Evolutionary conservation across 1,140 invertebrate species (phyloP), one percentile per base, ranked within the genome.

Genomic region (Leptinotarsa lineolata): DNA sequence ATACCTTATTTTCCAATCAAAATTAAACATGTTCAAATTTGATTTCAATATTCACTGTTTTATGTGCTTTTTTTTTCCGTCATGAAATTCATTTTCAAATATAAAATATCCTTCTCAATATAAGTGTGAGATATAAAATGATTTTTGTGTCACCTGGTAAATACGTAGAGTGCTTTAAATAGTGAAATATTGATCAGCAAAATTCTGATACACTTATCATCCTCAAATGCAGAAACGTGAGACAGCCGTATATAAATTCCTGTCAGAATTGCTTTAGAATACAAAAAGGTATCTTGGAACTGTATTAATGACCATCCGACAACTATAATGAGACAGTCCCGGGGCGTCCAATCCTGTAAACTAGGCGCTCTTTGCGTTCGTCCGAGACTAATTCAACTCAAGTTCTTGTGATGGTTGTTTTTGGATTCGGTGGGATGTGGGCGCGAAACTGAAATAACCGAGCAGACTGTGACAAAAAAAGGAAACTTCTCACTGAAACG

Each of bases 281-380:
- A 54, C 48, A 54, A 54, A 54, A 54, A 54, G 16, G 48, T 18
- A 6, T 39, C 30, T 39, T 8, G 30, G 30, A 39, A 54, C 15
- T 54, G 48, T 15, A 54, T 54, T 54, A 54, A 54, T 54, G 48
- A 54, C 48, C 48, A 18, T 16, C 48, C 48, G 48, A 54, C 48
- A 54, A 54, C 15, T 18, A 18, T 54, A 54, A 54, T 54, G 48
- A 54, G 48, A 54, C 48, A 54, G n/a, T 54, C 48, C 16, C 5
- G 48, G 48, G 48, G 48, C 48, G 48, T 54, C 48, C 48, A 18
- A 54, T 54, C 48, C 48, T 54, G 48, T 54, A 18, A 54, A 54
- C 48, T 54, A 13, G 48, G 15, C 48, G 48, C 48, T 54, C 15
- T 54, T 54, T 54, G 15, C n/a, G 48, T 54, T 13, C 48, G 48